Conservation (phyloP, 2,113 vertebrate species). For the Pomatostomus ruficeps region DNA sequence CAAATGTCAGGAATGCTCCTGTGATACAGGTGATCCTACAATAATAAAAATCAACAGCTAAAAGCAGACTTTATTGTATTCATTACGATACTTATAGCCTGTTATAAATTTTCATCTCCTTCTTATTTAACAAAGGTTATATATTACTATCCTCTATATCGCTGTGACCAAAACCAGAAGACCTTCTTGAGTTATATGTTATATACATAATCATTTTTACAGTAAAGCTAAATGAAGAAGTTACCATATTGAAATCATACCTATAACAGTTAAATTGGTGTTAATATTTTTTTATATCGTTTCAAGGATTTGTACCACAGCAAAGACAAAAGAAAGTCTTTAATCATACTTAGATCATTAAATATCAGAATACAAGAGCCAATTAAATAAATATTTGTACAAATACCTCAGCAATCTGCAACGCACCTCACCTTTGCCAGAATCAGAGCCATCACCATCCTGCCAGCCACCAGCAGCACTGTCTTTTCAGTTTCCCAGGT, state of each 20-base stretch:
- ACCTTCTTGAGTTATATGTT: background rate
- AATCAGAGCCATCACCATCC: background rate
- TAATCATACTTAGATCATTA: background rate
- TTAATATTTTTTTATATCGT: background rate
- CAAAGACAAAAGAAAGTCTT: background rate
- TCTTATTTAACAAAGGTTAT: slow-evolving; percentile 1
- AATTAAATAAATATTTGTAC: background rate
- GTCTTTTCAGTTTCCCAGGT: background rate
- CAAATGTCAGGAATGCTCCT: slow-evolving; percentile 42
- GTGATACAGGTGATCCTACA: slow-evolving; percentile 42
- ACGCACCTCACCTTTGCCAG: background rate
- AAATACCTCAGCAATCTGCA: background rate
- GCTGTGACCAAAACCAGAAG: slow-evolving; percentile 14
- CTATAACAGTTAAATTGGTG: background rate
- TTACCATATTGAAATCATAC: background rate
- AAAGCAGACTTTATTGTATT: slow-evolving; percentile 47
- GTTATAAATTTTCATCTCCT: slow-evolving; percentile 31
- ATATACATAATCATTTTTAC: slow-evolving; percentile 22
- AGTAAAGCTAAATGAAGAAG: background rate
- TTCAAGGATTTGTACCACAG: background rate
- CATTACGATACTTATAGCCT: slow-evolving; percentile 4
- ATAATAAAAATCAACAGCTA: slow-evolving; percentile 62
- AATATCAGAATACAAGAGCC: background rate
- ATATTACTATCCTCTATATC: background rate
- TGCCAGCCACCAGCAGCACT: background rate